Conservation (phyloP, 92 coral and sea anemone species). For the Zoanthus gigantus region DNA sequence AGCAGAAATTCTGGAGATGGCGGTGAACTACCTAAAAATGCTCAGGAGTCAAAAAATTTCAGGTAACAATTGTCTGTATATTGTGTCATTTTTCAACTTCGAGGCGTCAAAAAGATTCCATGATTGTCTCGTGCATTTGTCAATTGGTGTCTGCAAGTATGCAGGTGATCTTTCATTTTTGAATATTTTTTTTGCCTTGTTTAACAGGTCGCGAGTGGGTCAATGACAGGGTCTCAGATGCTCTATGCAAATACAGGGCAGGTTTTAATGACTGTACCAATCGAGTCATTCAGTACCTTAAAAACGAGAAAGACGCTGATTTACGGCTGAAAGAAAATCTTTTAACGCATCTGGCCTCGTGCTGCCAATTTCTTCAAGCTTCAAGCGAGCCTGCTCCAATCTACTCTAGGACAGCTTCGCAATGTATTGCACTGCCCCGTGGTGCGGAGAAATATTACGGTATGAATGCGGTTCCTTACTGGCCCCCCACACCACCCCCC, state of each 20-base stretch:
- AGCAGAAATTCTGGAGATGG: slow-evolving; percentile 95
- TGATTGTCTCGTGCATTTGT: not conserved
- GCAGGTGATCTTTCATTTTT: not conserved
- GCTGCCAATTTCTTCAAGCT: slow-evolving; percentile 49
- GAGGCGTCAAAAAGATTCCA: not conserved
- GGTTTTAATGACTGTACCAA: slow-evolving; percentile 71
- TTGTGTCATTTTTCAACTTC: not conserved
- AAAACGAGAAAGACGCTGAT: slow-evolving; percentile 61
- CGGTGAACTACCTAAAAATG: slow-evolving; percentile 92
- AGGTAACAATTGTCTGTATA: slow-evolving; percentile 31
- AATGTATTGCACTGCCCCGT: not conserved
- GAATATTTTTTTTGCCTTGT: not conserved
- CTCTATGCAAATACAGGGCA: slow-evolving; percentile 62
- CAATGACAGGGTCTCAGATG: slow-evolving; percentile 48
- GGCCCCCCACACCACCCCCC: slow-evolving; percentile 54
- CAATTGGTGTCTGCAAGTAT: not conserved
- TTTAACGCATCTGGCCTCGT: slow-evolving; percentile 62
- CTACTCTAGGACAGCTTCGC: not conserved
- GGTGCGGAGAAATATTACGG: slow-evolving; percentile 9
- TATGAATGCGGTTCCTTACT: slow-evolving; percentile 18
- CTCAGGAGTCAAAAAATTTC: slow-evolving; percentile 68
- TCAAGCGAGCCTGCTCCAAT: slow-evolving; percentile 29
- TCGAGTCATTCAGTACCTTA: slow-evolving; percentile 50
- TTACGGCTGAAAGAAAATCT: slow-evolving; percentile 61
- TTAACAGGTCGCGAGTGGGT: slow-evolving; percentile 48